phyloP scores from a whole-genome alignment of 2,113 vertebrate species.

The Strix aluco region DNA sequence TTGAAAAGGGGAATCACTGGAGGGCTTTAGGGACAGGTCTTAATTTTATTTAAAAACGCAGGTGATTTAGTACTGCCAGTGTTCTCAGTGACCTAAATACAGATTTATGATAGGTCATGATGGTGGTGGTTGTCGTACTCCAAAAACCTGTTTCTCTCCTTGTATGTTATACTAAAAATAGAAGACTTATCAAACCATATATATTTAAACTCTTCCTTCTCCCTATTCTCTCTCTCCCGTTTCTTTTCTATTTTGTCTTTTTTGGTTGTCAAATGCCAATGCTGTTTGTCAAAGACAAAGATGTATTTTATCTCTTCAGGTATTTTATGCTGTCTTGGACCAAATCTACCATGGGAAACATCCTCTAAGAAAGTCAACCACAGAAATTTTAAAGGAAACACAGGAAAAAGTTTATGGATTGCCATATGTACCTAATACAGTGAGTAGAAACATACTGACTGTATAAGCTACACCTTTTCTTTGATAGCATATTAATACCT shows the following conservation, averaged over 20 bases:
- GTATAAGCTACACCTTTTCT: neutral
- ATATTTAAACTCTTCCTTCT: neutral
- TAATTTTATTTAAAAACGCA: neutral
- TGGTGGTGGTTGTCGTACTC: neutral
- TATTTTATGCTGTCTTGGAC: slow-evolving; percentile 95
- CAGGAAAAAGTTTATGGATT: slow-evolving; percentile 91
- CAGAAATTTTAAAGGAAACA: slow-evolving; percentile 89
- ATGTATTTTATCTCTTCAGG: slow-evolving; percentile 70
- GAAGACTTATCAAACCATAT: neutral
- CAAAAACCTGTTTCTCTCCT: neutral
- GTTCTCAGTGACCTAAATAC: neutral
- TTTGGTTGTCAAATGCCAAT: neutral
- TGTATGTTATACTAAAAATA: neutral
- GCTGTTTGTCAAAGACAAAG: neutral
- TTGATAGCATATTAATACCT: neutral
- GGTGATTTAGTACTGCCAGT: neutral
- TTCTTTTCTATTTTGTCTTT: neutral
- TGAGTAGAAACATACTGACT: slow-evolving; percentile 69
- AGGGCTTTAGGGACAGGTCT: neutral
- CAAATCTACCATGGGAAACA: slow-evolving; percentile 92
- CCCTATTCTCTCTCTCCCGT: neutral
- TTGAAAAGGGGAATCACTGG: neutral
- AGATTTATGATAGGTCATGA: neutral
- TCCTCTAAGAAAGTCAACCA: slow-evolving; percentile 84
- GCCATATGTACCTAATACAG: slow-evolving; percentile 89